A percentile compares a stretch with the other conserved stretches of the same genome.
These are phyloP conservation scores for Acanthurus lineatus DNA, from an alignment of 2,797 vertebrate species.

Conservation along the genomic window DNA sequence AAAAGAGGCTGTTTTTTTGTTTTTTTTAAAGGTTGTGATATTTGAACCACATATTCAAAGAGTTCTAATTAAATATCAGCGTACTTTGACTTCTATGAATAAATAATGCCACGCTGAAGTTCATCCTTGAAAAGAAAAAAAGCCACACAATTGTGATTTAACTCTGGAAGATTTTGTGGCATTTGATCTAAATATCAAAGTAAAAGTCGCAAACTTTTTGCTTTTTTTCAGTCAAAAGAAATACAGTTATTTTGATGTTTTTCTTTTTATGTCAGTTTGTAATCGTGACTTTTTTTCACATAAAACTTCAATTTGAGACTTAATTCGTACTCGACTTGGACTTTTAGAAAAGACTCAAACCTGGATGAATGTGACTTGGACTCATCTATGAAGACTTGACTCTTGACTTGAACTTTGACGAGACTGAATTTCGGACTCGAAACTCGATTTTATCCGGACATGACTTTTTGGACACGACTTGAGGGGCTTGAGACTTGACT, in stretches of 20 bases:
- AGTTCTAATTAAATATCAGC: slow-evolving; percentile 66
- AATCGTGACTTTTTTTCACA: background rate
- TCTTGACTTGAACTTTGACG: background rate
- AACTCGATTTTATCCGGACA: background rate
- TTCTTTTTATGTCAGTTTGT: background rate
- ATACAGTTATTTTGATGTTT: background rate
- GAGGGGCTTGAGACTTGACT: too few relatives aligned
- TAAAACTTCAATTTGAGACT: background rate
- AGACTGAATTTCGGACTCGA: too few relatives aligned
- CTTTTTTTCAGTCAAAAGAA: background rate
- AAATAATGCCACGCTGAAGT: slow-evolving; percentile 30
- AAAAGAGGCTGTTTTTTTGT: slow-evolving; percentile 30
- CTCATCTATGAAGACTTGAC: background rate
- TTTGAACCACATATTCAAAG: slow-evolving; percentile 46
- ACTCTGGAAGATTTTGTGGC: background rate
- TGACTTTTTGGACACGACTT: too few relatives aligned
- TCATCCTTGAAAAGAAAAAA: slow-evolving; percentile 18
- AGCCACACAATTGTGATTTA: background rate
- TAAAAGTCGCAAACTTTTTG: background rate
- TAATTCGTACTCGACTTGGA: background rate
- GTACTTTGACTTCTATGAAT: slow-evolving; percentile 33
- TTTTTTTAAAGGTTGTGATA: slow-evolving; percentile 67
- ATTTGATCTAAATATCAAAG: background rate
- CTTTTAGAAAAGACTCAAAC: background rate
- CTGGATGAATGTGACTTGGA: background rate